These are phyloP conservation scores for Tridacna gigas DNA, from an alignment of 2,888 invertebrate species.

Conservation along the genomic window DNA sequence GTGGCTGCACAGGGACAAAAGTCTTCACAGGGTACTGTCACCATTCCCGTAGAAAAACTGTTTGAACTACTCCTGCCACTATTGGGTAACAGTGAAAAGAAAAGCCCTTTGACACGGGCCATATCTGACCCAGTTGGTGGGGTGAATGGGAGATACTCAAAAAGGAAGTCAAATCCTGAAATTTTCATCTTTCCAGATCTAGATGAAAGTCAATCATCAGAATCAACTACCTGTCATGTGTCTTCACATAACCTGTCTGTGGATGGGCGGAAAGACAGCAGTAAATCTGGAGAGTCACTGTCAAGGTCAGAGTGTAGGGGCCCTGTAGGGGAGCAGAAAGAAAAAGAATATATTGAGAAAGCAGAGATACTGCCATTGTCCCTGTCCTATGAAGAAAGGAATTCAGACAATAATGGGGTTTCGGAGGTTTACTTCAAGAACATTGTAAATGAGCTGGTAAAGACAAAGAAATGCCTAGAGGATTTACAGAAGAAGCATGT, in stretches of 20 bases:
- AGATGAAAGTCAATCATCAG: not conserved
- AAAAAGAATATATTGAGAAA: not conserved
- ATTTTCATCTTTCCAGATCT: conserved; percentile 33
- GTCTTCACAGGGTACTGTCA: not conserved
- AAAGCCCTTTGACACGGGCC: not conserved
- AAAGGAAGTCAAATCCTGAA: conserved; percentile 18
- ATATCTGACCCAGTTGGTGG: conserved; percentile 21
- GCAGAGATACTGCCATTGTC: not conserved
- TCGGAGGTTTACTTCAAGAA: conserved; percentile 60
- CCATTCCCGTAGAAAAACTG: conserved; percentile 10
- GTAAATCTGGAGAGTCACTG: not conserved
- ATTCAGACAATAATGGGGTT: conserved; percentile 31
- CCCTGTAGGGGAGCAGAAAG: not conserved
- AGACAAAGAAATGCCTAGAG: conserved; percentile 57
- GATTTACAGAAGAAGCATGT: conserved; percentile 30
- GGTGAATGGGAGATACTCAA: not conserved
- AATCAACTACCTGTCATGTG: not conserved
- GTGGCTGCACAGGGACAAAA: not conserved
- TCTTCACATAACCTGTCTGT: not conserved
- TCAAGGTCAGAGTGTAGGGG: not conserved
- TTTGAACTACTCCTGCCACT: not conserved
- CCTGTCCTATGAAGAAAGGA: not conserved
- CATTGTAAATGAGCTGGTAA: conserved; percentile 63
- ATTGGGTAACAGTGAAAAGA: not conserved
- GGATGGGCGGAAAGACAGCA: not conserved